phyloP scores from a whole-genome alignment of 2,113 vertebrate genomes.

The Chauna torquata region DNA sequence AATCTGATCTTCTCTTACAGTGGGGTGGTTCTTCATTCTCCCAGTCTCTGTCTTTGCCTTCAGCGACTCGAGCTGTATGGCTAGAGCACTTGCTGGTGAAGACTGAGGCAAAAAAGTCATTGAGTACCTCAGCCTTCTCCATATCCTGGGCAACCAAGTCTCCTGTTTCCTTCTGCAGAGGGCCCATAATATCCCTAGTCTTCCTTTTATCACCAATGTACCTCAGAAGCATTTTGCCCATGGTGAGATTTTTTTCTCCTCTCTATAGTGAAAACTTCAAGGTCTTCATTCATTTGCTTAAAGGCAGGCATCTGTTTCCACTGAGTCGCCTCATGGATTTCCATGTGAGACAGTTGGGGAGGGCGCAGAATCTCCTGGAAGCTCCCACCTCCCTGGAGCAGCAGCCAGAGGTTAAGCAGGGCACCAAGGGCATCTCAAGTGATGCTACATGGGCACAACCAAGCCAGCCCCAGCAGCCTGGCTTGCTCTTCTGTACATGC shows the following conservation, averaged over 20 bases:
- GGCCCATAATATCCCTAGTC: no score
- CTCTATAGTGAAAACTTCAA: not conserved
- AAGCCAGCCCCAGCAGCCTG: not conserved
- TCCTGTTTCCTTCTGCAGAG: no score
- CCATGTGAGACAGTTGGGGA: fast-evolving
- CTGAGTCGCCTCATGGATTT: not conserved
- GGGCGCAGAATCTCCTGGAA: not conserved
- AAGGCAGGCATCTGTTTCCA: not conserved
- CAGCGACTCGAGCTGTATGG: no score
- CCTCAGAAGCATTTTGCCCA: not conserved
- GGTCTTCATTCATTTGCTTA: not conserved
- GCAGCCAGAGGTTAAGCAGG: not conserved
- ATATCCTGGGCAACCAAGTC: no score
- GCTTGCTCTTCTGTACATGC: not conserved
- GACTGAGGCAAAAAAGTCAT: no score
- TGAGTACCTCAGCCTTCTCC: no score
- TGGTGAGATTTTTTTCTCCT: not conserved
- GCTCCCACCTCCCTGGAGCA: not conserved
- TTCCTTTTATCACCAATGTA: no score
- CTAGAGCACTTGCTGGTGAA: no score
- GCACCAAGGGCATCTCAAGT: not conserved
- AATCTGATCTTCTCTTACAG: no score
- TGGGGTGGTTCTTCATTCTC: no score
- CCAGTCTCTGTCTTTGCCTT: no score
- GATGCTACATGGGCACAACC: not conserved